These are phyloP conservation scores for Muscidifurax raptorellus DNA, from an alignment of 1,140 invertebrate species.

Conservation along the genomic window DNA sequence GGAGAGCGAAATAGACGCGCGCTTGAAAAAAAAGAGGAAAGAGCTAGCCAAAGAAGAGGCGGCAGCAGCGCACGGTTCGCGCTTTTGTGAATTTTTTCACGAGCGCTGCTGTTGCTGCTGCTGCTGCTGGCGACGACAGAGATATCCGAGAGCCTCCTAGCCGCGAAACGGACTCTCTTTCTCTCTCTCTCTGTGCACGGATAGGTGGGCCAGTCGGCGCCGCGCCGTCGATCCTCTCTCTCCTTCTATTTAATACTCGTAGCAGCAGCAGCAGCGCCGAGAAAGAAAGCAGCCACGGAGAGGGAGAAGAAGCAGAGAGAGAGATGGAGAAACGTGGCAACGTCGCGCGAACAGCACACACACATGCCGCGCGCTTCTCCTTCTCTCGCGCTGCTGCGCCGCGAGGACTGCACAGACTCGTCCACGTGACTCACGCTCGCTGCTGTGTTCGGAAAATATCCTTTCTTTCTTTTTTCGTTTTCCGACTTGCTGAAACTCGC, in stretches of 20 bases:
- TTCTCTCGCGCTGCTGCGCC: neutral
- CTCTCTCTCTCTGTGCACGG: neutral
- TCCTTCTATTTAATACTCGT: neutral
- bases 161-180: neutral
- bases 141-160: neutral
- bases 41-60: neutral
- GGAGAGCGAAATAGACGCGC: conserved; percentile 1
- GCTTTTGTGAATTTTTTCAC: conserved; percentile 27
- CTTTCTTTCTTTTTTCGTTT: neutral
- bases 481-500: neutral
- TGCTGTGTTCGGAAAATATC: conserved; percentile 51
- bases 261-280: neutral
- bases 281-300: neutral
- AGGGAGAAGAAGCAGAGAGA: conserved; percentile 14
- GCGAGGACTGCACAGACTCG: conserved; percentile 12
- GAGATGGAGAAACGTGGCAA: conserved; percentile 24
- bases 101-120: neutral
- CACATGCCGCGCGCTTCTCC: conserved; percentile 3
- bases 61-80: conserved; percentile 1
- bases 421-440: conserved; percentile 46
- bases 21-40: neutral
- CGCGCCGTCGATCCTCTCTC: neutral
- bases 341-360: neutral
- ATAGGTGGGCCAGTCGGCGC: conserved; percentile 16
- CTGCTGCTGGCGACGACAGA: neutral